Base-by-base conservation (phyloP, 1,140 invertebrate genomes). In the Probaryconus sp. region DNA sequence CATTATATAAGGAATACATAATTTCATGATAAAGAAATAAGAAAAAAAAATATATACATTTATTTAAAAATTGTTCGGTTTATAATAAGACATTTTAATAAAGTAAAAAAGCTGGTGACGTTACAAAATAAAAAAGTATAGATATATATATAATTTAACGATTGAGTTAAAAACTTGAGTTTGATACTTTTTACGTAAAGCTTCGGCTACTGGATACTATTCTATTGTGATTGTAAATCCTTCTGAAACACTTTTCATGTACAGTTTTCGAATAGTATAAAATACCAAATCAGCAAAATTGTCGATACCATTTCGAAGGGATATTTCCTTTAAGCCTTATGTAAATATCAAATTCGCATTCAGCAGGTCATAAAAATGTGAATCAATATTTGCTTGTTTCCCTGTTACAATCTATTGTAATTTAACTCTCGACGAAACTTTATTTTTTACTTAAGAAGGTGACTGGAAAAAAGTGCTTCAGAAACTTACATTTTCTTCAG, bases 401-500 rank as follows among this genome's bases (percentile, higher is more conserved):
- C 28, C 26, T 33, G 43, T 42, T 31, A 18, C 20, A 20, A 31
- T n/a, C n/a, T n/a, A n/a, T n/a, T n/a, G n/a, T n/a, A n/a, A n/a
- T n/a, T n/a, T n/a, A n/a, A n/a, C 47, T 21, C 30, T 10, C 37
- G 51, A 37, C 37, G 16, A 3, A 30, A 26, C 21, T 37, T 51
- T 51, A 51, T 37, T 51, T 51, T 38, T 11, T 13, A 38, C 33
- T 51, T 24, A 40, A 10, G 20, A 17, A n/a, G 14, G 10, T 38
- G 38, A 1, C 24, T 28, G 3, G 28, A 48, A 40, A 28, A 38
- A 28, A n/a, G 11, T 2, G 6, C 2, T 6, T 13, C 18, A 48
- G 24, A 51, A 70, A 61, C 56, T 14, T 61, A 63, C 55, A 55
- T 61, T 71, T 50, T 35, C 24, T 13, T 42, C 24, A 56, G 56